Evolutionary conservation across 2,888 invertebrate species (phyloP).

Genomic region (Andricus curvator): DNA sequence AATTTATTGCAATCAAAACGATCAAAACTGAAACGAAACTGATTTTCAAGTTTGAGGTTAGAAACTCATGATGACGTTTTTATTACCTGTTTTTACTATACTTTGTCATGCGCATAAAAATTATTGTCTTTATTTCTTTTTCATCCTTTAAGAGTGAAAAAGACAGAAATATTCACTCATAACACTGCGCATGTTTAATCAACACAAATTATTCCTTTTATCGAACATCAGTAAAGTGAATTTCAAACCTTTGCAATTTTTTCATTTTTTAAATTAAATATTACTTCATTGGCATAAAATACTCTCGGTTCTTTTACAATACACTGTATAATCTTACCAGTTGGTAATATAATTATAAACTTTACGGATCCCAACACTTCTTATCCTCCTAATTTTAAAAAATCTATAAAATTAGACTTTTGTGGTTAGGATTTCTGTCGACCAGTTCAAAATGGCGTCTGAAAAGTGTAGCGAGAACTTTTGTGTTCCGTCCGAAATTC

Average conservation of each 20-base stretch:
- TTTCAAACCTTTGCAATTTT: too few relatives aligned
- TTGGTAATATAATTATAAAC: not conserved
- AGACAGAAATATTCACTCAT: too few relatives aligned
- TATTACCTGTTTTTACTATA: not conserved
- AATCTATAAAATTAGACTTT: not conserved
- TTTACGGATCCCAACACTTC: not conserved
- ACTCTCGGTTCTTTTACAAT: not conserved
- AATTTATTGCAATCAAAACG: not conserved
- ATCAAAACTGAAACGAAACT: too few relatives aligned
- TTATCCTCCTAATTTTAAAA: not conserved
- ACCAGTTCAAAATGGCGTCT: conserved; percentile 23
- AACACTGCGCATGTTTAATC: too few relatives aligned
- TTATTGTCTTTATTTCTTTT: not conserved
- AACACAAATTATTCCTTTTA: too few relatives aligned
- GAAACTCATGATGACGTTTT: not conserved
- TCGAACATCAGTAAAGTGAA: too few relatives aligned
- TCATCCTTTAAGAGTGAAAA: too few relatives aligned
- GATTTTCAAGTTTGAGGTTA: not conserved
- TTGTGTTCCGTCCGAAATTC: not conserved
- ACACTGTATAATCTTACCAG: not conserved
- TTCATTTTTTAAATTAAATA: too few relatives aligned
- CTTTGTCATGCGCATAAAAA: not conserved
- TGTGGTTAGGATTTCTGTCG: not conserved
- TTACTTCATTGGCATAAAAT: not conserved
- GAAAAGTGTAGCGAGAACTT: not conserved